Percentiles rank a stretch among this genome's conserved stretches.
These are phyloP conservation scores for Dromaius novaehollandiae DNA, from an alignment of 2,113 vertebrate genomes.

Conservation along the genomic window DNA sequence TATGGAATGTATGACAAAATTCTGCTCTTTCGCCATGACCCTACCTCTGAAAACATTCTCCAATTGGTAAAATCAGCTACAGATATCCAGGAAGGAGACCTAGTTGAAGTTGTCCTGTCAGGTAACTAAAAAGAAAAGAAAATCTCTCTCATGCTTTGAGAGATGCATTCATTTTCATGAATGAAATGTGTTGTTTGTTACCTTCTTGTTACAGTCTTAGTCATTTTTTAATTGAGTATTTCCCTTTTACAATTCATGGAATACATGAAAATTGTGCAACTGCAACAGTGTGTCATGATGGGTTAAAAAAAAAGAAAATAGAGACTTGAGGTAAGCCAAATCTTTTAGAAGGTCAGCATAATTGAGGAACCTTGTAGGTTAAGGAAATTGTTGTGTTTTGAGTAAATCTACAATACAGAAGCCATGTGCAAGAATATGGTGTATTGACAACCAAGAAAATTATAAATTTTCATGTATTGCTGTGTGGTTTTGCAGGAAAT, in stretches of 20 bases:
- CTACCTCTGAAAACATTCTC: conserved; percentile 87
- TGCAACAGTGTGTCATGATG: background rate
- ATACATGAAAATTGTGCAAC: background rate
- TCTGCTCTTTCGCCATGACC: conserved; percentile 90
- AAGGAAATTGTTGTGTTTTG: background rate
- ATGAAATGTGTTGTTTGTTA: background rate
- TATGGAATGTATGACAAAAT: conserved; percentile 93
- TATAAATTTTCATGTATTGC: background rate
- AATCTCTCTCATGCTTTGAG: background rate
- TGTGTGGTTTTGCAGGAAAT: background rate
- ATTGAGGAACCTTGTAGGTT: background rate
- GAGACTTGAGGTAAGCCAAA: background rate
- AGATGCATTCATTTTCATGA: too few relatives aligned
- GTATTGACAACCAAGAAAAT: background rate
- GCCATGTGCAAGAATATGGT: background rate
- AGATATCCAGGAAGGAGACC: conserved; percentile 89
- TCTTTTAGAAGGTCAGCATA: background rate
- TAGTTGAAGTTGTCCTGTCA: conserved; percentile 91
- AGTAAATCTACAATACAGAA: background rate
- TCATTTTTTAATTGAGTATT: background rate
- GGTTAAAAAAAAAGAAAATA: background rate
- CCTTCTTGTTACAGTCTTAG: background rate
- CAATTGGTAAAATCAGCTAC: conserved; percentile 87
- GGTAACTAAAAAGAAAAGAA: conserved; percentile 72
- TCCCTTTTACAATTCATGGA: background rate